Conservation (phyloP, 2,888 invertebrate species). For the Heliconius erato region DNA sequence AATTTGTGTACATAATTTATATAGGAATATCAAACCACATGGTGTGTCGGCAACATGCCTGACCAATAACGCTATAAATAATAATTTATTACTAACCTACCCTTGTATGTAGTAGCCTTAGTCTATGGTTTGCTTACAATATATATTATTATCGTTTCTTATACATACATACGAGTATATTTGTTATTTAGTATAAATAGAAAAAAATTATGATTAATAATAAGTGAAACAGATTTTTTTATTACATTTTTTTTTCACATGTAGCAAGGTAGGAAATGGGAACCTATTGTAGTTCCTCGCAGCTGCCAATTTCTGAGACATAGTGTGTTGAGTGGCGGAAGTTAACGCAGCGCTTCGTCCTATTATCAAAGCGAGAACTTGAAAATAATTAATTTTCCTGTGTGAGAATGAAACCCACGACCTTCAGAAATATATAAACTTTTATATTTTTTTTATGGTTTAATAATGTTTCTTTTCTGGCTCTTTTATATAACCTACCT, state of each 20-base stretch:
- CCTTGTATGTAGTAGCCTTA: not conserved
- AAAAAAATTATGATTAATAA: too few species aligned
- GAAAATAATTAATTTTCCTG: not conserved
- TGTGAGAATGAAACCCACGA: not conserved
- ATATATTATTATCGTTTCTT: not conserved
- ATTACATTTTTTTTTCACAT: too few species aligned
- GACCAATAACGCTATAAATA: conserved; percentile 24
- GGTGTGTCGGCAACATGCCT: conserved; percentile 25
- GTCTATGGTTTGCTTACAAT: not conserved
- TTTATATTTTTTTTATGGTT: too few species aligned
- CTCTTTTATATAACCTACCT: too few species aligned
- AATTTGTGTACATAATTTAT: not conserved
- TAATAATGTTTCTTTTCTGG: too few species aligned
- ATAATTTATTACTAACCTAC: conserved; percentile 19
- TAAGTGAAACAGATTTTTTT: too few species aligned
- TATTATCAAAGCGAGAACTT: not conserved
- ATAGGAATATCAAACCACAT: conserved; percentile 8
- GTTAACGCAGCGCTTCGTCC: not conserved
- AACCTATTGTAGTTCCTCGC: not conserved
- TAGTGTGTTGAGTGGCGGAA: not conserved
- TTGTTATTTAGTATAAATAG: not conserved
- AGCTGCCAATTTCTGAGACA: too few species aligned
- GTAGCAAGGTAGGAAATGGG: not conserved
- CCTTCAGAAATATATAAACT: too few species aligned
- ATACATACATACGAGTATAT: not conserved